These are phyloP conservation scores for Cryptosula pallasiana DNA, from an alignment of 2,888 invertebrate genomes.

Conservation along the genomic window DNA sequence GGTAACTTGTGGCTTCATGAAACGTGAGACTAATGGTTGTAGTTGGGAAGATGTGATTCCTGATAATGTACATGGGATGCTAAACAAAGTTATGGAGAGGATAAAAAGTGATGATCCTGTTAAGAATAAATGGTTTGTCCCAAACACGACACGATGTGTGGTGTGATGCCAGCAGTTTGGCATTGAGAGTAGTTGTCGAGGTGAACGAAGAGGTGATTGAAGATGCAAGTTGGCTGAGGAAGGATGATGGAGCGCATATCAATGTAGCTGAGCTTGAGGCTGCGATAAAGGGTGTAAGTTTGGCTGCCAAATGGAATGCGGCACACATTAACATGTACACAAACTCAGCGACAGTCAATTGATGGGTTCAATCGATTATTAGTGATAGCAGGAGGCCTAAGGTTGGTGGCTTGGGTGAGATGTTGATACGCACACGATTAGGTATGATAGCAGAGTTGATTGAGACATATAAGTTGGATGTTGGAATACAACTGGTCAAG, in stretches of 20 bases:
- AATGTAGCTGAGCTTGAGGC: slow-evolving; percentile 15
- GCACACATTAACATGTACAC: neutral
- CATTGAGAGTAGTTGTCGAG: slow-evolving; percentile 13
- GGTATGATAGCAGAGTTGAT: no score
- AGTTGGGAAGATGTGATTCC: slow-evolving; percentile 14
- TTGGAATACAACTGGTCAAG: neutral
- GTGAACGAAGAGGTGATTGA: neutral
- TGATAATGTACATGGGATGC: neutral
- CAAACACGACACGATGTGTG: neutral
- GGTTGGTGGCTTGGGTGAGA: neutral
- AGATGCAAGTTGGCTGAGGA: slow-evolving; percentile 19
- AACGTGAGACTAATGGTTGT: neutral
- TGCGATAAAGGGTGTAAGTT: neutral
- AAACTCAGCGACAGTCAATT: slow-evolving; percentile 20
- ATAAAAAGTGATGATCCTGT: slow-evolving; percentile 25
- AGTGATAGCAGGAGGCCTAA: neutral
- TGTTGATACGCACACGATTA: no score
- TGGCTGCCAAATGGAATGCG: slow-evolving; percentile 8
- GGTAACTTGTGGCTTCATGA: slow-evolving; percentile 25
- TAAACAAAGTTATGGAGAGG: neutral
- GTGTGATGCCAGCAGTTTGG: slow-evolving; percentile 23
- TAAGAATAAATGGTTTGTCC: slow-evolving; percentile 22
- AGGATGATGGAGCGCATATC: slow-evolving; percentile 19
- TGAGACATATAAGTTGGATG: neutral
- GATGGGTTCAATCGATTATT: neutral